Conservation (phyloP, 2,888 invertebrate species). For the Hydriomena furcata region DNA sequence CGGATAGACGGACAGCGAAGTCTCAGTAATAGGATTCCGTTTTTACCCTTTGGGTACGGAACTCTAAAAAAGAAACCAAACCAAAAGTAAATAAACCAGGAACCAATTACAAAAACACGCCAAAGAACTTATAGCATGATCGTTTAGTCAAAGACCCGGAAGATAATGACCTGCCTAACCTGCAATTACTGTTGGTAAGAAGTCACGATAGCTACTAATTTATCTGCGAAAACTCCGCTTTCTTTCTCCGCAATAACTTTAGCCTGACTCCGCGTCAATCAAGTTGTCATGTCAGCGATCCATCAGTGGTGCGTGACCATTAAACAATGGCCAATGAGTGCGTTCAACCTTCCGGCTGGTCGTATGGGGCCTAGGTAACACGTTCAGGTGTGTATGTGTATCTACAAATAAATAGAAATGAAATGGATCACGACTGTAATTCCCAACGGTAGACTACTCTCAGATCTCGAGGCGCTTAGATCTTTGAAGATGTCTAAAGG, state of each 20-base stretch:
- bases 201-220: slow-evolving; percentile 20
- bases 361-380: background rate
- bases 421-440: no score
- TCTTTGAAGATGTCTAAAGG: no score
- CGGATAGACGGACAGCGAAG: no score
- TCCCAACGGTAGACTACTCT: no score
- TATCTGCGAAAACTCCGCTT: slow-evolving; percentile 14
- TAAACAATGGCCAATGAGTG: slow-evolving; percentile 28
- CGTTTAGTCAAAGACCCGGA: slow-evolving; percentile 8
- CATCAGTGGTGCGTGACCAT: slow-evolving; percentile 27
- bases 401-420: background rate
- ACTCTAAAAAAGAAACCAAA: background rate
- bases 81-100: background rate
- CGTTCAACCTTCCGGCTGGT: slow-evolving; percentile 32
- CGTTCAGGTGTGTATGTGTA: background rate
- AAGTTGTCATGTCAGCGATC: slow-evolving; percentile 24
- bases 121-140: background rate
- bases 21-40: no score
- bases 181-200: slow-evolving; percentile 17
- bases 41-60: no score
- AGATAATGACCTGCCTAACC: slow-evolving; percentile 7
- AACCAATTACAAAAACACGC: background rate
- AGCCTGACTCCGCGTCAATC: slow-evolving; percentile 19
- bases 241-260: slow-evolving; percentile 22
- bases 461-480: no score